Evolutionary conservation across 1,140 invertebrate genomes (phyloP).

Genomic region (Palaemon carinicauda): DNA sequence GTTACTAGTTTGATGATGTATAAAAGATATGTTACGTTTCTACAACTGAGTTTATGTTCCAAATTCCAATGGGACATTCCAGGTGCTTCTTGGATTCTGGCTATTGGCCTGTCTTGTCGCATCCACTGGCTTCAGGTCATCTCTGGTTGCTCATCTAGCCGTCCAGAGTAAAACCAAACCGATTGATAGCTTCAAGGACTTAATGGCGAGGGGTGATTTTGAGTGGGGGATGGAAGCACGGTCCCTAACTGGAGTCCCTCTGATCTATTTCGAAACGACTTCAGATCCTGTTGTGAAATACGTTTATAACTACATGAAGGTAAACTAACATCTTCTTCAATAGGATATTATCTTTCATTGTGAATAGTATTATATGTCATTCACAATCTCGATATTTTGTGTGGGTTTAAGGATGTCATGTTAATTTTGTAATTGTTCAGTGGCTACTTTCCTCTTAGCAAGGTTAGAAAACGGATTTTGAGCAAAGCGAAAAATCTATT

Average conservation of each 20-base stretch:
- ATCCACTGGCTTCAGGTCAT: neutral
- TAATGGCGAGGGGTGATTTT: neutral
- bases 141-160: neutral
- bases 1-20: too few species aligned
- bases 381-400: too few species aligned
- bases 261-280: neutral
- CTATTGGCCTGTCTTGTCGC: neutral
- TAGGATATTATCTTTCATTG: too few species aligned
- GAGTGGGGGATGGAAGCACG: neutral
- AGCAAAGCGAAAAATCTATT: too few species aligned
- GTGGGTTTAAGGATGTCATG: too few species aligned
- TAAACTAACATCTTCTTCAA: neutral
- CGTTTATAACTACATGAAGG: neutral
- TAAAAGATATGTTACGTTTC: too few species aligned
- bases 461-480: too few species aligned
- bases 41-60: too few species aligned
- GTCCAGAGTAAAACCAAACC: neutral
- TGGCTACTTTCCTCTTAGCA: too few species aligned
- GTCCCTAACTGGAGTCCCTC: neutral
- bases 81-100: neutral
- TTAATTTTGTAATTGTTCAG: too few species aligned
- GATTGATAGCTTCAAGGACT: neutral
- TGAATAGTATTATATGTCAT: too few species aligned
- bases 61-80: too few species aligned
- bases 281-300: neutral